Conservation (phyloP, 2,113 vertebrate genomes). For the Cochlearius cochlearius region DNA sequence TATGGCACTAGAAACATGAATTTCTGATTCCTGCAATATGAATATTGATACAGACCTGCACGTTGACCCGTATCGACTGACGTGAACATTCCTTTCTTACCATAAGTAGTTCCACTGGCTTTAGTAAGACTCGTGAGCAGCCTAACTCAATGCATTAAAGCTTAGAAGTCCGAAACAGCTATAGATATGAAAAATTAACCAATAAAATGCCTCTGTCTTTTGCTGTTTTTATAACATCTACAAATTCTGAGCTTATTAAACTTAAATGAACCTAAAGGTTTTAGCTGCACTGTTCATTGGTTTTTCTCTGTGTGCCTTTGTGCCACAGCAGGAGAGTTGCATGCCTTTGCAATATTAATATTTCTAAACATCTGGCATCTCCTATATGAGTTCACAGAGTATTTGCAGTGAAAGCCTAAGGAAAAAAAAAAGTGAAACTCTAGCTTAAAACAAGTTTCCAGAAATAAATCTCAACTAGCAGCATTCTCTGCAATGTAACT, state of each 20-base stretch:
- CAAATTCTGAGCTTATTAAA: slow-evolving; percentile 43
- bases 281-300: neutral
- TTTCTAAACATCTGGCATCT: slow-evolving; percentile 53
- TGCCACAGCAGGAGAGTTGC: slow-evolving; percentile 29
- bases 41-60: neutral
- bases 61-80: neutral
- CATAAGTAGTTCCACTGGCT: neutral
- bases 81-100: neutral
- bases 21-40: neutral
- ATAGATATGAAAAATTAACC: neutral
- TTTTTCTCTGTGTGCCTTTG: slow-evolving; percentile 6
- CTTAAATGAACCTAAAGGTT: slow-evolving; percentile 34
- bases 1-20: neutral
- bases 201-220: neutral
- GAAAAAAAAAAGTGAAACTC: neutral
- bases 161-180: neutral
- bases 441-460: neutral
- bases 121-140: neutral
- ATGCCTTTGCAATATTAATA: slow-evolving; percentile 52
- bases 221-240: slow-evolving; percentile 11
- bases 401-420: neutral
- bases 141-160: neutral
- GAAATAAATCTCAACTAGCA: neutral
- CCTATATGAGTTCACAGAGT: neutral
- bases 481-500: neutral